A percentile compares a stretch with the other conserved stretches of the same genome.
Conservation (phyloP, 2,888 invertebrate species). For the Morpho helenor region DNA sequence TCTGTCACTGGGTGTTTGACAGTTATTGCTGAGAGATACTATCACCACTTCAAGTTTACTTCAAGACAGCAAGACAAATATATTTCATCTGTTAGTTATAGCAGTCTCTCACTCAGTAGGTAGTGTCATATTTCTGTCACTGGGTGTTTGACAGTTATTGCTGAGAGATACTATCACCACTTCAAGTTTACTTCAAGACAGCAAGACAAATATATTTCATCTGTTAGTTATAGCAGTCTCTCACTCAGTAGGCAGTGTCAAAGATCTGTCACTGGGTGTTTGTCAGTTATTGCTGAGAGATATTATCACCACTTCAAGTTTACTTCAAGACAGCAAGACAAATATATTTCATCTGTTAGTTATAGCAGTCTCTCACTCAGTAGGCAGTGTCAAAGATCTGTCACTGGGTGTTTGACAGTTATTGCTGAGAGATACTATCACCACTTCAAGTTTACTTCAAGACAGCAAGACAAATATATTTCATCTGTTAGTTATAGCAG, state of each 20-base stretch:
- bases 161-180: too few relatives aligned
- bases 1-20: too few relatives aligned
- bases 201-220: neutral
- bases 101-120: slow-evolving; percentile 25
- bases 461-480: neutral
- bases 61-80: too few relatives aligned
- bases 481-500: slow-evolving; percentile 5
- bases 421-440: neutral
- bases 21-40: too few relatives aligned
- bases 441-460: too few relatives aligned
- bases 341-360: neutral
- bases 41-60: too few relatives aligned
- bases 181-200: too few relatives aligned
- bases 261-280: slow-evolving; percentile 45
- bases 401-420: slow-evolving; percentile 28
- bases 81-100: slow-evolving; percentile 4
- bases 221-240: slow-evolving; percentile 12
- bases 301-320: neutral
- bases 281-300: slow-evolving; percentile 11
- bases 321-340: neutral
- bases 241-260: slow-evolving; percentile 23
- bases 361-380: slow-evolving; percentile 20
- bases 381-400: slow-evolving; percentile 19
- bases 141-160: slow-evolving; percentile 35
- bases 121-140: slow-evolving; percentile 37